phyloP scores from a whole-genome alignment of 2,113 vertebrate genomes.

The Semnornis frantzii region DNA sequence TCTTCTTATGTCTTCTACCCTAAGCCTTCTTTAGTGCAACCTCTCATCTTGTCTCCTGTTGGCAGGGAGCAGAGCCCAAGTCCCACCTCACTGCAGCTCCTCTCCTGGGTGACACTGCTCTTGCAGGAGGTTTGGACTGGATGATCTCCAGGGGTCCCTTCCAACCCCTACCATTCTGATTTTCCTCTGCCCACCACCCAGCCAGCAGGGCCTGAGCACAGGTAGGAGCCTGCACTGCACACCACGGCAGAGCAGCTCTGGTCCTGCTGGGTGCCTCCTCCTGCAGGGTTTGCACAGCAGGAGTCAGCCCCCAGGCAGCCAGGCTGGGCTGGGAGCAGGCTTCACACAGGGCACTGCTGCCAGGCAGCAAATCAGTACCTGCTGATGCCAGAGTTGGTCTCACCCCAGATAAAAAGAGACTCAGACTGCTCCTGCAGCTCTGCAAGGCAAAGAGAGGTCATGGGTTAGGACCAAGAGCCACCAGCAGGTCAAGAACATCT shows the following conservation, averaged over 20 bases:
- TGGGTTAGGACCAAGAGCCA: neutral
- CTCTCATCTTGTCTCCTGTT: too few species aligned
- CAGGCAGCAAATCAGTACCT: neutral
- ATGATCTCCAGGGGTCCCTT: too few species aligned
- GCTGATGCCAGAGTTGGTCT: neutral
- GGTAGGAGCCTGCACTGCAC: neutral
- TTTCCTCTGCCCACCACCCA: neutral
- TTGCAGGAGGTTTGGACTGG: too few species aligned
- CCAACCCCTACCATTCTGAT: too few species aligned
- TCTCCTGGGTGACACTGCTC: too few species aligned
- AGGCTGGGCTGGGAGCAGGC: neutral
- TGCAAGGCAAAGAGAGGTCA: neutral
- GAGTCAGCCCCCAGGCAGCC: neutral
- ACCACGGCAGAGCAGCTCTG: neutral
- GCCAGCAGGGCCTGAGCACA: neutral
- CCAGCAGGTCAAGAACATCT: neutral
- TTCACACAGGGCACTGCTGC: neutral
- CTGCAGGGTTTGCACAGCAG: neutral
- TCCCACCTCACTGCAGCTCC: too few species aligned
- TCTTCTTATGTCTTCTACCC: too few species aligned
- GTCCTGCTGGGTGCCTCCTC: neutral
- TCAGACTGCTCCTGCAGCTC: neutral
- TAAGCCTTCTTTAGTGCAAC: too few species aligned
- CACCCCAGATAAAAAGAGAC: constrained; percentile 27
- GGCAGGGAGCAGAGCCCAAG: too few species aligned